phyloP scores from a whole-genome alignment of 2,113 vertebrate species.

The Microtus oregoni region DNA sequence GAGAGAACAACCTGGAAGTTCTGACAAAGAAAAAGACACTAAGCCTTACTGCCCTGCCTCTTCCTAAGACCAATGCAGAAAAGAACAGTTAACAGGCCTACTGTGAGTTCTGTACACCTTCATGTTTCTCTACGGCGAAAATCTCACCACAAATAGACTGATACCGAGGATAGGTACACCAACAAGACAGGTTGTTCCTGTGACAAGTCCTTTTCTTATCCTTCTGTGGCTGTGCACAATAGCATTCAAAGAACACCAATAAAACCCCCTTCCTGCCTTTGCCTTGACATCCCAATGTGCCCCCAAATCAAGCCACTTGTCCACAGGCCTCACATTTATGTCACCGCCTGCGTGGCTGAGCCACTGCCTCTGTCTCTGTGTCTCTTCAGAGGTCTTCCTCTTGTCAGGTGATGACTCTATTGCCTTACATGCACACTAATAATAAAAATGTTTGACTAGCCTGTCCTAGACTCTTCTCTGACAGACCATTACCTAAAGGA shows the following conservation, averaged over 20 bases:
- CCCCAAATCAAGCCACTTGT: neutral
- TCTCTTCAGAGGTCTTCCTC: neutral
- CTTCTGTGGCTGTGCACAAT: neutral
- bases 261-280: neutral
- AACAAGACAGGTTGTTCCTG: neutral
- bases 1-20: too few relatives aligned
- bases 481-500: neutral
- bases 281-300: neutral
- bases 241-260: neutral
- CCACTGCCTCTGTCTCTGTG: neutral
- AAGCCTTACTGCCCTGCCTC: neutral
- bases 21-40: too few relatives aligned
- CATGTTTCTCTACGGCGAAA: neutral
- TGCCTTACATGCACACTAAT: neutral
- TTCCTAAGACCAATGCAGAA: too few relatives aligned
- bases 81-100: neutral
- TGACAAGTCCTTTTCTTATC: neutral
- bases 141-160: neutral
- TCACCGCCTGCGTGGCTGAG: neutral
- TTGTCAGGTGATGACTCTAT: too few relatives aligned
- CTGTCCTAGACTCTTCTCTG: neutral
- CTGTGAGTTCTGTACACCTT: neutral
- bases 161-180: neutral
- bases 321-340: too few relatives aligned
- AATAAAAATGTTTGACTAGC: neutral